phyloP scores from a whole-genome alignment of 2,888 invertebrate genomes.

The Andrena marginata region DNA sequence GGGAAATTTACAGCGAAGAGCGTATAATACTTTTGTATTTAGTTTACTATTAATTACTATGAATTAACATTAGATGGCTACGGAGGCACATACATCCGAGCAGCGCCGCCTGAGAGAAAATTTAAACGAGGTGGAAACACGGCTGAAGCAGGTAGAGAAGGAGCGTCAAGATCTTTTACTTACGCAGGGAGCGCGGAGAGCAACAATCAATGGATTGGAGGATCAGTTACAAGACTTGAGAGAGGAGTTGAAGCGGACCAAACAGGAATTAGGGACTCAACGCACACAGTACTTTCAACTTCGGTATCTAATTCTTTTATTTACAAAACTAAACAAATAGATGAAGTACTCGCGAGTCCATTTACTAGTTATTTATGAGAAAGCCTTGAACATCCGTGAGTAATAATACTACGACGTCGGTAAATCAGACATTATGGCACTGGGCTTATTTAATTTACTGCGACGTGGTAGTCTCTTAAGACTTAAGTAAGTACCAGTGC shows the following conservation, averaged over 20 bases:
- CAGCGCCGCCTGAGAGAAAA: slow-evolving; percentile 85
- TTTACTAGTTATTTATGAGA: background rate
- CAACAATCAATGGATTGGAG: slow-evolving; percentile 86
- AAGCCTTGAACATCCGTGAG: background rate
- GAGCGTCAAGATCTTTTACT: slow-evolving; percentile 87
- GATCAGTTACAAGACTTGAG: slow-evolving; percentile 86
- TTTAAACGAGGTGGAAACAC: slow-evolving; percentile 86
- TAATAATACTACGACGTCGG: too few species aligned
- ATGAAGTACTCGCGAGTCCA: background rate
- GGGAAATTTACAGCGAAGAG: too few species aligned
- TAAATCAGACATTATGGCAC: too few species aligned
- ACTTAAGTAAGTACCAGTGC: too few species aligned
- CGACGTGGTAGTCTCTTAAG: too few species aligned
- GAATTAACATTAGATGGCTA: slow-evolving; percentile 77
- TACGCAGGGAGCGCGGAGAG: slow-evolving; percentile 86
- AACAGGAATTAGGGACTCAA: slow-evolving; percentile 86
- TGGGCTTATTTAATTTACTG: too few species aligned
- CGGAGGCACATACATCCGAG: slow-evolving; percentile 85
- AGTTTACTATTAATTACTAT: background rate
- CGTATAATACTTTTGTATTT: too few species aligned
- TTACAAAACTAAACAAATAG: background rate
- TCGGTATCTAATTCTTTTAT: slow-evolving; percentile 83
- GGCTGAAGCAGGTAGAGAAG: slow-evolving; percentile 86
- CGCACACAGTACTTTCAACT: slow-evolving; percentile 87
- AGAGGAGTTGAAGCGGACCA: slow-evolving; percentile 86